Base-by-base conservation (phyloP, 2,113 vertebrate genomes). In the Myotis brandtii region DNA sequence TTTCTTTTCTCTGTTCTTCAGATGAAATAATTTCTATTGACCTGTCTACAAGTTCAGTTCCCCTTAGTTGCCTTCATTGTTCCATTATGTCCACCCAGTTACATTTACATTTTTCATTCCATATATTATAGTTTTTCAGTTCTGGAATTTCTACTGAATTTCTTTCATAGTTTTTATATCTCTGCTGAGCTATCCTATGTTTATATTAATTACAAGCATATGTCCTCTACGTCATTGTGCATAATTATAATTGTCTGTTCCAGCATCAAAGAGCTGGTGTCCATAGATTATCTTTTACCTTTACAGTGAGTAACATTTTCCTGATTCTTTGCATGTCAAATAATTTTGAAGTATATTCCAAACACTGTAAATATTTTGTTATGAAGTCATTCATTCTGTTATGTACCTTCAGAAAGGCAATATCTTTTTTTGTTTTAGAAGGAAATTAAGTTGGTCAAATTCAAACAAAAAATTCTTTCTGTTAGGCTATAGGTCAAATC, bases 1-100 rank as follows among this genome's bases (percentile, higher is more conserved):
- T 96, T 88, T 59, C 37, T 72, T 83, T 10, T 86, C 34, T 92
- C 25, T 85, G 18, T 91, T 93, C 20, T 86, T 84, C 66, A 86
- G 4, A 76, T 17, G 72, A 25, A 86, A 73, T 64, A 40, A 79
- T 56, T 92, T 80, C n/a, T 50, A 32, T 32, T 32, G 40, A 27
- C 62, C 5, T 93, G 18, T 54, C 27, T 59, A 34, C 27, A 80
- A 93, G 30, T 66, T 90, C 34, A 48, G 62, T 46, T 81, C 3
- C 66, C 21, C 1, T 96, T 48, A 17, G 6, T 40, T 6, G 16
- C 69, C 30, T 79, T 23, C 48, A 79, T 80, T 85, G 11, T 89
- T 89, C 17, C 86, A 21, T 73, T 56, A 50, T 75, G 32, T 1
- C 9, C 5, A 46, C 62, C 2, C 0, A 59, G 13, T 56, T 93